Base-by-base conservation (phyloP, 1,140 invertebrate genomes). In the Cyclina sinensis region DNA sequence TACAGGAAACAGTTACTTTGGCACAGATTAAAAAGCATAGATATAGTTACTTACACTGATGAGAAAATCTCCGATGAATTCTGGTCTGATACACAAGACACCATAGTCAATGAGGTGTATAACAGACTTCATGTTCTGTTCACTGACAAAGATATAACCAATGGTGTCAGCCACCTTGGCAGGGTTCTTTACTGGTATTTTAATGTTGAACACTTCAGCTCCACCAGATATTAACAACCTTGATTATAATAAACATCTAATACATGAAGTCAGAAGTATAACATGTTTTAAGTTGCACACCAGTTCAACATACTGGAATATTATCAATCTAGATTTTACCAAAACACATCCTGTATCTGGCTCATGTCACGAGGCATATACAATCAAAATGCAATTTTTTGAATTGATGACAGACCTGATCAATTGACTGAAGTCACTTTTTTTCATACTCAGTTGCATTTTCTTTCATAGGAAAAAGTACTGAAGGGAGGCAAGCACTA, bases 61-160 rank as follows among this genome's bases (percentile, higher is more conserved):
- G 1, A 93, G 88, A 54, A 88, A 93, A 76, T 92, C 92, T n/a
- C 90, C 91, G 37, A 93, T 92, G 57, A 85, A 93, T 27, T 93
- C 92, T 62, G 92, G 92, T 54, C 68, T 88, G 27, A 93, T 48
- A 84, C 91, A 92, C 39, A 92, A 37, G 21, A 92, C 88, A 5
- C 92, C 92, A 82, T 90, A 91, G 16, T 92, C 92, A 21, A 92
- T 85, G 11, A 93, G 84, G 39, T 89, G 54, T 43, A 35, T 35
- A 3, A 90, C 82, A 70, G 74, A 48, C 39, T n/a, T 30, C 21
- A 82, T 48, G 37, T 74, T 84, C 32, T 87, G 76, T 14, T 88
- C 79, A 83, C 88, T 90, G 0, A 91, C 91, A 89, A 93, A 92
- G 9, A 92, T 86, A 65, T 92, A 92, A 1, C 88, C 87, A 27